Evolutionary conservation across 2,797 vertebrate genomes (phyloP), one percentile per base, ranked within the genome.

Genomic region (Paguma larvata): DNA sequence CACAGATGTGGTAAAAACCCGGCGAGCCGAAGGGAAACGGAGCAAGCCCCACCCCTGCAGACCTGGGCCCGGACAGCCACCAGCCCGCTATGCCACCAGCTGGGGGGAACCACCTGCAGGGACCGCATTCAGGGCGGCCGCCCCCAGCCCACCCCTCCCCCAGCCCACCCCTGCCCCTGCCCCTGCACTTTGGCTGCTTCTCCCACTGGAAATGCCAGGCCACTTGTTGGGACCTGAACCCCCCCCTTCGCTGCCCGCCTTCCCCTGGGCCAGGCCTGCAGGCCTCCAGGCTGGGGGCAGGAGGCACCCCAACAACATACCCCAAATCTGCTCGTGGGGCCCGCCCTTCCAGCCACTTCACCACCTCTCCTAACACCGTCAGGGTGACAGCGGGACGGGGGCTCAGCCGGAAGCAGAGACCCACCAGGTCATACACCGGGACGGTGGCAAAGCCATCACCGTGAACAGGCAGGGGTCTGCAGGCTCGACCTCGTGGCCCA

Each of bases 71-170:
- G 14, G 88, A 15, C 38, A 15, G 3, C 62, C 46, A 7, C 68
- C 53, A 48, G 85, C 53, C 32, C 19, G n/a, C n/a, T n/a, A n/a
- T n/a, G 3, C 62, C 46, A 7, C 68, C 38, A 38, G 38, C 38
- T 38, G 38, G 1, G 5, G 11, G 19, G 46, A 5, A 25, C 25
- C 32, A 11, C 38, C 10, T 32, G n/a, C 70, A 38, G 23, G 38
- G 27, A 19, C 32, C 34, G n/a, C 4, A 0, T 2, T 51, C 11
- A 6, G 38, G 11, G 14, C 3, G 32, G 84, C 41, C 18, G 13
- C 18, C 82, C 16, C 34, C 6, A 2, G 6, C 1, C 14, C 13
- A 0, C 0, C 16, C 30, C 21, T 0, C 30, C n/a, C 34, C 34
- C 2, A 12, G 53, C 59, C 41, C 16, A 3, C 25, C 15, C 5